Evolutionary conservation across 2,888 invertebrate genomes (phyloP).

Genomic region (Lepetodrilus schrolli): DNA sequence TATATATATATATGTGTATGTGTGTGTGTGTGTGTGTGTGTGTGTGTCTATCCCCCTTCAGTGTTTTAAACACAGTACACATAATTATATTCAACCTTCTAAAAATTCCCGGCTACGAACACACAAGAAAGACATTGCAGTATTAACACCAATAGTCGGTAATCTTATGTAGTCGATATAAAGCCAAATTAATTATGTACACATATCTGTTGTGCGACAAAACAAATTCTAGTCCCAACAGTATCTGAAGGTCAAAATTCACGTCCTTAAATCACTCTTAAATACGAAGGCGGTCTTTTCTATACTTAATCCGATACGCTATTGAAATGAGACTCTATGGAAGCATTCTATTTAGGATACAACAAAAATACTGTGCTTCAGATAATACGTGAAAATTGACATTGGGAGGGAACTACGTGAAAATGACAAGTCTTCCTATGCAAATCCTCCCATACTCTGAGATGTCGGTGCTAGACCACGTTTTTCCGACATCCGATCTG

Average conservation of each 20-base stretch:
- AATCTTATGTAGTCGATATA: no score
- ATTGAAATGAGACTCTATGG: background rate
- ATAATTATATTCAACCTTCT: no score
- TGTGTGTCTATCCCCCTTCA: no score
- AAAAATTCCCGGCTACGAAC: no score
- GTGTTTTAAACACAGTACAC: background rate
- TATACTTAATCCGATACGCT: background rate
- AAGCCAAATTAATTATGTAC: slow-evolving; percentile 10
- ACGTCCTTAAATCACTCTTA: background rate
- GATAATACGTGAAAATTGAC: slow-evolving; percentile 23
- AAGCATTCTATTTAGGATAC: background rate
- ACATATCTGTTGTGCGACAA: slow-evolving; percentile 2
- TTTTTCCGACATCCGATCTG: background rate
- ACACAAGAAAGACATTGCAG: no score
- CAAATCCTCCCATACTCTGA: background rate
- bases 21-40: no score
- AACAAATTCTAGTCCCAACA: no score
- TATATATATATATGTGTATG: no score
- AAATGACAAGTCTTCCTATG: background rate
- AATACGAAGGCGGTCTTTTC: slow-evolving; percentile 1
- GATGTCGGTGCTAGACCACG: background rate
- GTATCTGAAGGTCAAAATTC: background rate
- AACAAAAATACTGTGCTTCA: background rate
- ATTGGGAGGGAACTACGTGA: background rate
- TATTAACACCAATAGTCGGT: no score